Conservation (phyloP, 2,888 invertebrate genomes). For the Seira sanloemensis region DNA sequence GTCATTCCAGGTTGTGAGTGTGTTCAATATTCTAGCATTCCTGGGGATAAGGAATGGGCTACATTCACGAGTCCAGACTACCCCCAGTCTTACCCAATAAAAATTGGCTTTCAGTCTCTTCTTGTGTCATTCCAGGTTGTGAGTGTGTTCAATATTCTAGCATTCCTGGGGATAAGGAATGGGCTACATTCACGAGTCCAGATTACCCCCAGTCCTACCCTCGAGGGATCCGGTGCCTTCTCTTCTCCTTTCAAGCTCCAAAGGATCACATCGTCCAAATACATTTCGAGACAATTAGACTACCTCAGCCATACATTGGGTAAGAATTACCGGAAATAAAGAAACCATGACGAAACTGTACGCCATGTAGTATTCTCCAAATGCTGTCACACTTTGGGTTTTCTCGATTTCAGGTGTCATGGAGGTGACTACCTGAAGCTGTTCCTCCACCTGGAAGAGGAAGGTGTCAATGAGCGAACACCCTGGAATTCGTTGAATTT, state of each 20-base stretch:
- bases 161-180: conserved; percentile 84
- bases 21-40: conserved; percentile 86
- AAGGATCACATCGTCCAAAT: conserved; percentile 89
- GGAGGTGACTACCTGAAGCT: conserved; percentile 87
- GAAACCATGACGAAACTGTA: too few relatives aligned
- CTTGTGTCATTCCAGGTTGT: conserved; percentile 82
- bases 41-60: conserved; percentile 84
- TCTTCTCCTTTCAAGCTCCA: conserved; percentile 88
- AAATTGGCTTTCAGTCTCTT: conserved; percentile 57
- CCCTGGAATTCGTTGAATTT: conserved; percentile 85
- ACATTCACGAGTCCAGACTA: conserved; percentile 90
- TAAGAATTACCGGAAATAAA: too few relatives aligned
- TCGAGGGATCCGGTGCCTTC: conserved; percentile 84
- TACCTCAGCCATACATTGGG: conserved; percentile 82
- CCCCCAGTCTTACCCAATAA: conserved; percentile 84
- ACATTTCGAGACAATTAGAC: conserved; percentile 87
- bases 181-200: conserved; percentile 88
- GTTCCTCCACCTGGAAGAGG: conserved; percentile 85
- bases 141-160: conserved; percentile 88
- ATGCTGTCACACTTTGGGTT: too few relatives aligned
- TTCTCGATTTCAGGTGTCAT: conserved; percentile 80
- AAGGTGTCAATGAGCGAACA: conserved; percentile 84
- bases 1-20: conserved; percentile 87
- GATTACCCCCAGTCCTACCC: conserved; percentile 88
- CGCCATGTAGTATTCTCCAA: too few relatives aligned